These are phyloP conservation scores for Mesembrinibis cayennensis DNA, from an alignment of 2,113 vertebrate species.

Conservation along the genomic window DNA sequence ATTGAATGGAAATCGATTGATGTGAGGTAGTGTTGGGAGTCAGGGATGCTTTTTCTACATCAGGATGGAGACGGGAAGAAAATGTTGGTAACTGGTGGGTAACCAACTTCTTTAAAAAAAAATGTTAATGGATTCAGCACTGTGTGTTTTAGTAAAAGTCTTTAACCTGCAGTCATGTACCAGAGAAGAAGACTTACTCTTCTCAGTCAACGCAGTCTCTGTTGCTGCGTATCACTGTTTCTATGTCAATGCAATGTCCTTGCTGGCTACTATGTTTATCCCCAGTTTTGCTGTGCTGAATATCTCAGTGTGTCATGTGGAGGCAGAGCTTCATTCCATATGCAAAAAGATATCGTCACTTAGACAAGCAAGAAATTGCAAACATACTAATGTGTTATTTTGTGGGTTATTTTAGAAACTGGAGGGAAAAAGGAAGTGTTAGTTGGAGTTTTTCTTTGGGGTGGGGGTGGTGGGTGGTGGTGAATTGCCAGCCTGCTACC, in stretches of 20 bases:
- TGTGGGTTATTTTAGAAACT: not conserved
- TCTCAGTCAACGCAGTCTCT: not conserved
- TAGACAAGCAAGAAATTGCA: not conserved
- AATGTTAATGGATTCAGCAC: not conserved
- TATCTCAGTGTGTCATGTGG: not conserved
- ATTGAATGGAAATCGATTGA: not conserved
- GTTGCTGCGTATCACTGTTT: not conserved
- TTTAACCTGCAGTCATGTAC: not conserved
- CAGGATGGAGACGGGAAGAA: not conserved
- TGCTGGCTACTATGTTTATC: not conserved
- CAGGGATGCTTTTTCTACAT: not conserved
- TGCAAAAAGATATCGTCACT: not conserved
- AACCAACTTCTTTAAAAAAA: not conserved
- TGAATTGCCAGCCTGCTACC: not conserved
- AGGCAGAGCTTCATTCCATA: not conserved
- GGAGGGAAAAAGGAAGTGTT: not conserved
- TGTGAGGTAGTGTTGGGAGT: not conserved
- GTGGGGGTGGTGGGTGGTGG: no score
- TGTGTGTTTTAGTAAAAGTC: not conserved
- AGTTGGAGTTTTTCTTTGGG: not conserved
- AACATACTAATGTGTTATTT: not conserved
- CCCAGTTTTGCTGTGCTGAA: not conserved
- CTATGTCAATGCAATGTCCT: not conserved
- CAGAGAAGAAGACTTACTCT: not conserved
- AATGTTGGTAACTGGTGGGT: not conserved